Base-by-base conservation (phyloP, 1,140 invertebrate genomes). In the Paraescarpia echinospica region DNA sequence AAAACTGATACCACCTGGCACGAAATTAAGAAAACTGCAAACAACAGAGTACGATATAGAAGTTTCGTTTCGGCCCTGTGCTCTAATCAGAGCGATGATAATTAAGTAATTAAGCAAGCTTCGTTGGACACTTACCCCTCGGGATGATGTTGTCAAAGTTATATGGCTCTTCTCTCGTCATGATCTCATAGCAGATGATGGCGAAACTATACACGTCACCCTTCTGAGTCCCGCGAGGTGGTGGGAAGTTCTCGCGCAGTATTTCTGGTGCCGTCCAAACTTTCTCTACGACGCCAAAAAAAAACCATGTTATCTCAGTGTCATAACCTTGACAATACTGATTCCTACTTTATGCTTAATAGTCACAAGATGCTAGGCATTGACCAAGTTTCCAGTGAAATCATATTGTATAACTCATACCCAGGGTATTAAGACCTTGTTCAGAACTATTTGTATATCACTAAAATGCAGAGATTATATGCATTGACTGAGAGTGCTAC, bases 181-280 rank as follows among this genome's bases (percentile, higher is more conserved):
- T 88, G 59, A 93, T 93, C 90, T 93, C 93, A 35, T 92, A 93
- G 34, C 89, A 92, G 35, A 93, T 91, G 48, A 93, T 93, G 90
- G 93, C 89, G 41, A 89, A 93, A 33, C 93, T 93, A 90, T 91
- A 93, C 34, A 92, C 92, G 35, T 93, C 93, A 89, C 93, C 93
- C 91, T 92, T 92, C 88, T 90, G 92, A 0, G 92, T 93, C 35
- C 93, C 93, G 27, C 51, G 89, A 12, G 88, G 88, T 4, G 90
- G 90, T 1, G 93, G 93, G 88, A 93, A 31, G 33, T 93, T 93
- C 41, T 93, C 93, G 6, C 93, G 35, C 31, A 93, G 90, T 35
- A 93, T 91, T 88, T 93, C 93, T n/a, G 93, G 93, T 22, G 93
- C 93, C 22, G 93, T 93, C 93, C 93, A 93, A n/a, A 93, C 34